Percentiles rank a stretch among this genome's conserved stretches.
Conservation (phyloP, 2,888 invertebrate species). For the Cryptus armator region DNA sequence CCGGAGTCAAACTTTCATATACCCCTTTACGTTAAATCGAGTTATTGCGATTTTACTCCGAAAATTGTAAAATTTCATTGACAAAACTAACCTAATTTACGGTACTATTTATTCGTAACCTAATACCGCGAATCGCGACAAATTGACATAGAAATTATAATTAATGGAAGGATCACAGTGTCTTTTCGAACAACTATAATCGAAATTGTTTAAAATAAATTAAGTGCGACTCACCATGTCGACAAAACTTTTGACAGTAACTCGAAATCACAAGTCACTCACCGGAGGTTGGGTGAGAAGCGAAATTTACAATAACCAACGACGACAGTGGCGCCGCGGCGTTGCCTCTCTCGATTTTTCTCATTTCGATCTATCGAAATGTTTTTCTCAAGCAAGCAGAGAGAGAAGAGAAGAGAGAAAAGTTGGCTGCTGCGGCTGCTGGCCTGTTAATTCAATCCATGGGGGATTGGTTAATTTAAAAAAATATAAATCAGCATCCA, state of each 20-base stretch:
- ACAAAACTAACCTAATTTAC: neutral
- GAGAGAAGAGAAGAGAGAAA: no score
- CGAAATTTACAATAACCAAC: no score
- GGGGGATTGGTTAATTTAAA: no score
- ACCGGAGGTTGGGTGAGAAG: neutral
- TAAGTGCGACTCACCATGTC: slow-evolving; percentile 66
- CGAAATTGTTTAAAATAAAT: neutral
- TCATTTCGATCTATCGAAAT: no score
- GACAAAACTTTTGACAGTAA: slow-evolving; percentile 65
- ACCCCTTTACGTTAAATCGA: neutral
- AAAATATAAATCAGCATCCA: no score
- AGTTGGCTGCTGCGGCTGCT: no score
- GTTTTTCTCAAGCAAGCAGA: no score
- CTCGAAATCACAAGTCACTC: slow-evolving; percentile 71
- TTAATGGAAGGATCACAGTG: neutral
- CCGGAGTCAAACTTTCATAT: neutral
- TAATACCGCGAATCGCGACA: neutral
- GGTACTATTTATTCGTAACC: neutral
- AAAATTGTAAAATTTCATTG: neutral
- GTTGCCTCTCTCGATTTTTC: no score
- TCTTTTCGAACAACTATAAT: neutral
- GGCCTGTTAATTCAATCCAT: no score
- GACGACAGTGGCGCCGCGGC: no score
- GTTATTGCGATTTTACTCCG: neutral
- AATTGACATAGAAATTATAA: neutral